A percentile compares a stretch with the other conserved stretches of the same genome.
Evolutionary conservation across 2,888 invertebrate genomes (phyloP).

Genomic region (Cephus rjabovi): DNA sequence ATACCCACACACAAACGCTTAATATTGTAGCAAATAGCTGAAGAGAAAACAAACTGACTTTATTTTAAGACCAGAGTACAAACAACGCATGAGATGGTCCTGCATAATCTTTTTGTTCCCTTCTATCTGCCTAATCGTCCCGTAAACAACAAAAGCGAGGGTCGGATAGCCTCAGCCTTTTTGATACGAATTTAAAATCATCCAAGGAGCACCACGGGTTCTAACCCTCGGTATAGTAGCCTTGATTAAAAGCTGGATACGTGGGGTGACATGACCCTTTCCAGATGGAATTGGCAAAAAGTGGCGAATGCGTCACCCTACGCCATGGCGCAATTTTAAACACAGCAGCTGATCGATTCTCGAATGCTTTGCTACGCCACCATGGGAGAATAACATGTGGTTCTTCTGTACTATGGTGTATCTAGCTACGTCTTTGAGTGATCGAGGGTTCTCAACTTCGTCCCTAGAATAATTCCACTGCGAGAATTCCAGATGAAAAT

Average conservation of each 20-base stretch:
- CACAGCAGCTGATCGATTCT: slow-evolving; percentile 2
- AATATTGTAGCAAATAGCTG: not conserved
- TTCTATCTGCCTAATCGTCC: not conserved
- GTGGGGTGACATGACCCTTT: not conserved
- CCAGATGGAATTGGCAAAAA: slow-evolving; percentile 4
- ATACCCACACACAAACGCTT: not conserved
- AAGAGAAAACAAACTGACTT: not conserved
- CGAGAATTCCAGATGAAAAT: not conserved
- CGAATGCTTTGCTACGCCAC: not conserved
- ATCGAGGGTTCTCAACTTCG: not conserved
- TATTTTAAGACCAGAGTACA: not conserved
- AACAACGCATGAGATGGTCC: not conserved
- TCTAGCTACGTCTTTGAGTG: not conserved
- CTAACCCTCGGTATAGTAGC: not conserved
- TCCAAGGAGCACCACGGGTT: slow-evolving; percentile 8
- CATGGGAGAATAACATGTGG: not conserved
- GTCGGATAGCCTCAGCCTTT: not conserved
- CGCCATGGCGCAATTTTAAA: not conserved
- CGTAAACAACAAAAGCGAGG: not conserved
- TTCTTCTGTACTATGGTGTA: not conserved
- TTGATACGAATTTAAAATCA: slow-evolving; percentile 12
- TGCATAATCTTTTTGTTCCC: not conserved
- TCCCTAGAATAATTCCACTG: not conserved
- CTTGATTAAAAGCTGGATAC: slow-evolving; percentile 18
- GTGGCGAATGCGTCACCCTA: not conserved